Base-by-base conservation (phyloP, 2,113 vertebrate genomes). In the Pseudorasbora parva region DNA sequence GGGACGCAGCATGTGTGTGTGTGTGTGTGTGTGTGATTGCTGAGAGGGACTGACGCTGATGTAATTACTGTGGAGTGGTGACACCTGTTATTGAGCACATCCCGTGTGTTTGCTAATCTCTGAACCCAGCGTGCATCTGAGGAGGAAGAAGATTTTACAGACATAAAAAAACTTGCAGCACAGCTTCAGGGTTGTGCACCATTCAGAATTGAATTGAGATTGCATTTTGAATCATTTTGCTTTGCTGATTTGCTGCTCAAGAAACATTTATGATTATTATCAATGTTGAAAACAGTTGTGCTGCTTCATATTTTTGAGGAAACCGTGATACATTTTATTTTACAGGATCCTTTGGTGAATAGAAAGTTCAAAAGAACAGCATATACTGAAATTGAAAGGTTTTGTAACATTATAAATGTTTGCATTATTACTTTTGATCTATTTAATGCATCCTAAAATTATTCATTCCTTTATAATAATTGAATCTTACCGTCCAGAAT, bases 31-130 rank as follows among this genome's bases (percentile, higher is more conserved):
- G 68, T 41, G 59, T 33, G 60, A 77, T 77, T 59, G 74, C 74
- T 56, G 49, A n/a, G 25, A 33, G 73, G 76, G 84, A 82, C 37
- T 85, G 84, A 85, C 41, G 84, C 62, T 78, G 62, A 86, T 86
- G 66, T 75, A 85, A 85, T 82, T 85, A 82, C 69, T 7, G 54
- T 81, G 19, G 84, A 85, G 84, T 68, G 84, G 30, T 45, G 75
- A 77, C 79, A 82, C 84, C 84, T 86, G 84, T 75, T 56, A 59
- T 49, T 33, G 72, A 41, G 49, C 56, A 81, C 71, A 82, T 68
- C 33, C 71, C 4, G 59, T 37, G 37, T n/a, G 30, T 80, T 84
- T 56, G 51, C 62, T 79, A 37, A 23, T 71, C 68, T 72, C 41
- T 72, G 41, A n/a, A 11, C 69, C 69, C 69, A 72, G 69, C 41